Conservation (phyloP, 2,888 invertebrate genomes). For the Norana najaformis region DNA sequence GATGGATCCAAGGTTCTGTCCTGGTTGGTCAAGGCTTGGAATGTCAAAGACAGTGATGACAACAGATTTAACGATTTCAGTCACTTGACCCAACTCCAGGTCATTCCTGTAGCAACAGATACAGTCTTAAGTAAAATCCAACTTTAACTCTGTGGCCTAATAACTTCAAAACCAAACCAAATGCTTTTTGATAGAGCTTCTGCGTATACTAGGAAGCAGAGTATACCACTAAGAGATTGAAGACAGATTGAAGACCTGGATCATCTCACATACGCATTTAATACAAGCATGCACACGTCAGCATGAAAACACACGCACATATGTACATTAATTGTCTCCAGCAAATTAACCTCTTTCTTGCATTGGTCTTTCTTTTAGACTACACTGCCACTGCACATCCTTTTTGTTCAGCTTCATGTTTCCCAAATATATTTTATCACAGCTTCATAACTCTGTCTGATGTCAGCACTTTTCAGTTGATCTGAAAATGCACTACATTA, state of each 20-base stretch:
- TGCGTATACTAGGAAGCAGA: background rate
- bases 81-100: background rate
- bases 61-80: background rate
- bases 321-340: background rate
- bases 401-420: too few species aligned
- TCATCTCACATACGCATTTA: background rate
- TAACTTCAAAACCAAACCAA: background rate
- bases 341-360: background rate
- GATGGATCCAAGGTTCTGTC: conserved; percentile 50
- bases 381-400: background rate
- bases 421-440: too few species aligned
- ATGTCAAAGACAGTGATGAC: conserved; percentile 50
- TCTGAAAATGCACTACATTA: background rate
- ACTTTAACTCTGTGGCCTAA: background rate
- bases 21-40: conserved; percentile 46
- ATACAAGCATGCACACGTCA: too few species aligned
- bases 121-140: background rate
- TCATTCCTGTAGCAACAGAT: background rate
- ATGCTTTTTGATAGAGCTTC: too few species aligned
- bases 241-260: background rate
- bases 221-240: background rate
- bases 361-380: background rate
- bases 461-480: too few species aligned
- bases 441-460: too few species aligned
- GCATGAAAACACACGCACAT: background rate